phyloP scores from a whole-genome alignment of 2,797 vertebrate species.

The Semaprochilodus insignis region DNA sequence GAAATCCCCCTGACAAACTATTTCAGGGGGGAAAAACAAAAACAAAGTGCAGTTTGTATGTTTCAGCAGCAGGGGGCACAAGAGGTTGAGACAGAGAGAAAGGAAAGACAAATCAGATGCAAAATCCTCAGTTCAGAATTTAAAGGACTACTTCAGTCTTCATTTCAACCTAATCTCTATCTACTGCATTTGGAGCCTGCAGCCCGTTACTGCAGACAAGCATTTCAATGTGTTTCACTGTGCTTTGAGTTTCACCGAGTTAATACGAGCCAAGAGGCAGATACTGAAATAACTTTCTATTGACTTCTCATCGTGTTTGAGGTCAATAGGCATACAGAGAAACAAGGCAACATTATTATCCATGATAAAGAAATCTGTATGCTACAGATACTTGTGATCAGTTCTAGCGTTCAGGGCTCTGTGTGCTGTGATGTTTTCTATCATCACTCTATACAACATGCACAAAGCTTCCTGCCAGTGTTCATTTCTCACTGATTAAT shows the following conservation, averaged over 20 bases:
- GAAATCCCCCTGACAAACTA: background rate
- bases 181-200: no score
- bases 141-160: background rate
- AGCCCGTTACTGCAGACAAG: no score
- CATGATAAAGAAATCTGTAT: no score
- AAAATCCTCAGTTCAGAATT: background rate
- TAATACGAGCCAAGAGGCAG: background rate
- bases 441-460: no score
- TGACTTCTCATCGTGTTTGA: background rate
- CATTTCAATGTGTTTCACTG: background rate
- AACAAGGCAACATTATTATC: background rate
- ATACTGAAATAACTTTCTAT: background rate
- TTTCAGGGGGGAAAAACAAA: background rate
- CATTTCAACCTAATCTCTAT: background rate
- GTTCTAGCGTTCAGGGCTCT: no score
- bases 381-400: no score
- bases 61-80: conserved; percentile 72
- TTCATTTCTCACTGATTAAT: no score
- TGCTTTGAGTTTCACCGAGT: background rate
- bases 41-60: conserved; percentile 10
- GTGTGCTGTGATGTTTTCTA: no score
- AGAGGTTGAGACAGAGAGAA: conserved; percentile 50
- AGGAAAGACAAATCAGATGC: no score
- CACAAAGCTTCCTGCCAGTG: no score
- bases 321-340: background rate